Percentiles rank a stretch among this genome's conserved stretches.
Evolutionary conservation across 1,140 invertebrate genomes (phyloP).

Genomic region (Ceratosolen solmsi): DNA sequence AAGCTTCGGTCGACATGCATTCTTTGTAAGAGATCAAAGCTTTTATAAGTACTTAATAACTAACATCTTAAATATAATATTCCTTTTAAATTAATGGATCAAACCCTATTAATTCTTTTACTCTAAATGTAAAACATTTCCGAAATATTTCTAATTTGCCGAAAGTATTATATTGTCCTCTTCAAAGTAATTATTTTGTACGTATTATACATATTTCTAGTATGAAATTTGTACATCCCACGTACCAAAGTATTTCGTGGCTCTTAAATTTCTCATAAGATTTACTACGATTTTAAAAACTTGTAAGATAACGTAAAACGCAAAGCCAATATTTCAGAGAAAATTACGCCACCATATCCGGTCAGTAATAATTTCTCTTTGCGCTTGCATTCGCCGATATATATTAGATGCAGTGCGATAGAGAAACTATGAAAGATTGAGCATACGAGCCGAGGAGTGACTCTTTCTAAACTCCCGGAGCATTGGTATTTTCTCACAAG

Average conservation of each 20-base stretch:
- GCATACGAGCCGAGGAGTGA: neutral
- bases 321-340: neutral
- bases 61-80: too few relatives aligned
- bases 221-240: neutral
- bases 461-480: too few relatives aligned
- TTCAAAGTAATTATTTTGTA: too few relatives aligned
- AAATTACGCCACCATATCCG: neutral
- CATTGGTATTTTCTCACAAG: neutral
- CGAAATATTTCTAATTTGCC: too few relatives aligned
- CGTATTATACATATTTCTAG: too few relatives aligned
- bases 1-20: too few relatives aligned
- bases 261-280: neutral
- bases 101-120: too few relatives aligned
- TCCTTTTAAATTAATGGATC: too few relatives aligned
- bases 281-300: constrained; percentile 13
- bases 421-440: neutral
- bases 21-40: too few relatives aligned
- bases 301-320: neutral
- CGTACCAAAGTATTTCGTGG: neutral
- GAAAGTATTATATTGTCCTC: too few relatives aligned
- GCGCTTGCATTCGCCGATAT: neutral
- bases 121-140: too few relatives aligned
- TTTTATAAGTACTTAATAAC: too few relatives aligned
- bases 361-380: neutral
- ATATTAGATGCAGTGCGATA: neutral